Conservation (phyloP, 2,888 invertebrate species). For the Therioaphis trifolii region DNA sequence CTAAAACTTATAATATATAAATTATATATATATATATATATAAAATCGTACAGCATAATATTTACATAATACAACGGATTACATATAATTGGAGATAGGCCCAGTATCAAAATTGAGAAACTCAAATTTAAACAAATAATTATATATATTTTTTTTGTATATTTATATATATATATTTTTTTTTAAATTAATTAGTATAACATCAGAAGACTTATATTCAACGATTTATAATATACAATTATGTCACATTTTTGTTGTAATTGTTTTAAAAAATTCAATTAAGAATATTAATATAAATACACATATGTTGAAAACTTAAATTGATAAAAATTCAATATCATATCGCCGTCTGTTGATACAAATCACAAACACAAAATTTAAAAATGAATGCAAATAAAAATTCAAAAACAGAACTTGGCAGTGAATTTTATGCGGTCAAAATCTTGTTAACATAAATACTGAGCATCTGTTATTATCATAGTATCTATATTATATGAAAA, state of each 20-base stretch:
- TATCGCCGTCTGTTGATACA: slow-evolving; percentile 37
- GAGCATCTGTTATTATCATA: slow-evolving; percentile 37
- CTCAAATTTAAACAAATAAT: slow-evolving; percentile 24
- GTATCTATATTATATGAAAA: neutral
- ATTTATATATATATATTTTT: neutral
- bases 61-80: slow-evolving; percentile 44
- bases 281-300: neutral
- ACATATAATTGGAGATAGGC: slow-evolving; percentile 25
- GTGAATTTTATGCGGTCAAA: slow-evolving; percentile 46
- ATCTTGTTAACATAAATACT: slow-evolving; percentile 35
- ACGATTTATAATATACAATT: too few relatives aligned
- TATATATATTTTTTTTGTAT: slow-evolving; percentile 1
- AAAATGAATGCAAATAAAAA: slow-evolving; percentile 41
- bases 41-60: slow-evolving; percentile 24
- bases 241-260: too few relatives aligned
- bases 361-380: slow-evolving; percentile 42
- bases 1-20: neutral
- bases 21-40: too few relatives aligned
- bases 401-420: slow-evolving; percentile 44
- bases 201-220: too few relatives aligned
- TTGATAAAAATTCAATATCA: slow-evolving; percentile 13
- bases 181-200: too few relatives aligned
- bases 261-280: too few relatives aligned
- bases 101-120: slow-evolving; percentile 20
- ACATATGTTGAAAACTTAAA: neutral